Evolutionary conservation across 92 coral and sea anemone species (phyloP), one percentile per base, ranked within the genome.

Genomic region (Palythoa caribaeorum): DNA sequence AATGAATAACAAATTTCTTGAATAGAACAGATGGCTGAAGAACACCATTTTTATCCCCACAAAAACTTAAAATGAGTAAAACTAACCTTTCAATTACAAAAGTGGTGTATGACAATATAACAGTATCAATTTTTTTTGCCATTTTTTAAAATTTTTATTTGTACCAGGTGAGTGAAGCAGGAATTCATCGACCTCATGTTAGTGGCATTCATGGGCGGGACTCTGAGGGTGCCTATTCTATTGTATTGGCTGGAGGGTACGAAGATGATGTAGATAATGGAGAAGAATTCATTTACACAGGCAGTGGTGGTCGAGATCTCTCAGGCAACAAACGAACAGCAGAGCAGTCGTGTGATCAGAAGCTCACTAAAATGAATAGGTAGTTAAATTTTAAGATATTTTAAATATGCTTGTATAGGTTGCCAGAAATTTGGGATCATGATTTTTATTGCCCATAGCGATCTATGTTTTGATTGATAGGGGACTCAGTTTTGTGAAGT

Each of bases 191-290:
- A 77, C 99, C 99, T 11, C 99, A 97, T 87, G 99, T 97, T 73
- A 97, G 99, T 80, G 99, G 99, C 1, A 97, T 97, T 68, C 99
- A 97, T 87, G 99, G 99, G 3, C 94, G 99, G 17, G 99, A 97
- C 77, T 92, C 92, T 1, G 99, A 97, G 78, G 99, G 99, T n/a
- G 97, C 99, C 7, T 97, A 95, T 91, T 97, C 99, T 12, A 97
- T 97, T 86, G 99, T 97, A 17, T 81, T 97, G 84, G 99, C 99
- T 44, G 99, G 99, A 8, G 99, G 99, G 16, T 97, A 97, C 55
- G 99, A 97, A 84, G 99, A 97, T 88, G 99, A 97, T 71, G 81
- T 95, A 94, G 99, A 97, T 62, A 90, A 94, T 83, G 99, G 99
- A 10, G 98, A 91, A 5, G 98, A 95, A 71, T 97, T 97, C 72